These are phyloP conservation scores for Lamellibrachia columna DNA, from an alignment of 2,888 invertebrate genomes.

Conservation along the genomic window DNA sequence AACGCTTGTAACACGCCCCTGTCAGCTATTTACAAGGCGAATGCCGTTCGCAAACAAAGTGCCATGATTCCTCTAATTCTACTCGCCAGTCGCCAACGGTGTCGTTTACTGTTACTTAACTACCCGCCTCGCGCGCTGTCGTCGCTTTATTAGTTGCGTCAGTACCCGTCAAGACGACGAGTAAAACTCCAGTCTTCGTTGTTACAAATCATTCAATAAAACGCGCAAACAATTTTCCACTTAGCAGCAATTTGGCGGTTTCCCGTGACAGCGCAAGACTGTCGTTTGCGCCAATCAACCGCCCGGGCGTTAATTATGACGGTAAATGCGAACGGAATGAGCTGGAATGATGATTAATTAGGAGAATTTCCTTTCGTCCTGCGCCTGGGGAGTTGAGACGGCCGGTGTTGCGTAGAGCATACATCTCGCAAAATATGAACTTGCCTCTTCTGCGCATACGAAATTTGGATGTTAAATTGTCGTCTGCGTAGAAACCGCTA, in stretches of 20 bases:
- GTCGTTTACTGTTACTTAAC: background rate
- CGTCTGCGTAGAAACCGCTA: background rate
- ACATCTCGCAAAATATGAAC: background rate
- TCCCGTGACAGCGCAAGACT: background rate
- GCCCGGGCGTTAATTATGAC: background rate
- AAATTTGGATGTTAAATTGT: background rate
- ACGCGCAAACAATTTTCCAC: conserved; percentile 12
- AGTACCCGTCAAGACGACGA: background rate
- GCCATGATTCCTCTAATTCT: background rate
- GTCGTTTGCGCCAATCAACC: background rate
- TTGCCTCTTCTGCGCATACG: background rate
- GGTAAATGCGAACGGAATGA: background rate
- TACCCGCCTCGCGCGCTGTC: background rate
- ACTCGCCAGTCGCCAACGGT: background rate
- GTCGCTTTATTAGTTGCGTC: background rate
- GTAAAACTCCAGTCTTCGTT: conserved; percentile 10
- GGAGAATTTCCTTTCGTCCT: background rate
- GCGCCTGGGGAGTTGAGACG: background rate
- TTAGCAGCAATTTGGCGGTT: conserved; percentile 6
- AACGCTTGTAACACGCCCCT: background rate
- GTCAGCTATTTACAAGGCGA: background rate
- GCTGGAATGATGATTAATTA: conserved; percentile 4
- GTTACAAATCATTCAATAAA: conserved; percentile 3
- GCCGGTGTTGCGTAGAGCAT: background rate
- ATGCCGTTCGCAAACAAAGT: background rate